These are phyloP conservation scores for Ophion ventricosus DNA, from an alignment of 2,888 invertebrate genomes.

Conservation along the genomic window DNA sequence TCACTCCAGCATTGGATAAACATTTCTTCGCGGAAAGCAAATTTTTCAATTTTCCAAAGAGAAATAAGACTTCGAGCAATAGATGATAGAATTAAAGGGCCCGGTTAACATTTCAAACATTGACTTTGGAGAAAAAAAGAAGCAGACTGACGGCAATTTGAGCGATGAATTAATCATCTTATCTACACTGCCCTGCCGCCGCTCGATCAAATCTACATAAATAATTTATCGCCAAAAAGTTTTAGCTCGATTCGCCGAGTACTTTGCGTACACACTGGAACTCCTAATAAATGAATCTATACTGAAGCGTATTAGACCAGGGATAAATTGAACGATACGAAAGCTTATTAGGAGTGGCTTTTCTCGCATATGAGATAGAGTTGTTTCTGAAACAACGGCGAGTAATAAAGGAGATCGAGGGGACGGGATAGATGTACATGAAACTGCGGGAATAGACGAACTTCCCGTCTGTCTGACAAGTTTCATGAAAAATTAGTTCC, in stretches of 20 bases:
- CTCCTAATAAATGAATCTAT: constrained; percentile 25
- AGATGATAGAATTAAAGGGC: no score
- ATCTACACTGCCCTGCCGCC: background rate
- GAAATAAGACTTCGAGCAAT: no score
- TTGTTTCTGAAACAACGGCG: constrained; percentile 19
- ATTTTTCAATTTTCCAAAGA: no score
- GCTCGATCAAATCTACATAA: constrained; percentile 6
- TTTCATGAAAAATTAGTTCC: constrained; percentile 48
- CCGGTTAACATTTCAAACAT: no score
- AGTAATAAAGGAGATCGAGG: background rate
- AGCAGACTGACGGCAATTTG: background rate
- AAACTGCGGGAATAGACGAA: constrained; percentile 14
- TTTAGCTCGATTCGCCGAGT: background rate
- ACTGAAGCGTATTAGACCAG: constrained; percentile 13
- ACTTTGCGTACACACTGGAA: background rate
- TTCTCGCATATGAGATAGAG: constrained; percentile 13
- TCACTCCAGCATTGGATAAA: no score
- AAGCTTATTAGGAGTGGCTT: constrained; percentile 25
- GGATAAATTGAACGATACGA: constrained; percentile 47
- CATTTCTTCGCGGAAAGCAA: no score
- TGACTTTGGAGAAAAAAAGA: background rate
- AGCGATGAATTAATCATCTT: constrained; percentile 7
- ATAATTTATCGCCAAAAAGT: constrained; percentile 23
- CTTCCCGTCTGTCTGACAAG: constrained; percentile 17
- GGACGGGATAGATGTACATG: background rate